Percentiles rank a stretch among this genome's conserved stretches.
These are phyloP conservation scores for Panthera tigris DNA, from an alignment of 2,113 vertebrate genomes.

Conservation along the genomic window DNA sequence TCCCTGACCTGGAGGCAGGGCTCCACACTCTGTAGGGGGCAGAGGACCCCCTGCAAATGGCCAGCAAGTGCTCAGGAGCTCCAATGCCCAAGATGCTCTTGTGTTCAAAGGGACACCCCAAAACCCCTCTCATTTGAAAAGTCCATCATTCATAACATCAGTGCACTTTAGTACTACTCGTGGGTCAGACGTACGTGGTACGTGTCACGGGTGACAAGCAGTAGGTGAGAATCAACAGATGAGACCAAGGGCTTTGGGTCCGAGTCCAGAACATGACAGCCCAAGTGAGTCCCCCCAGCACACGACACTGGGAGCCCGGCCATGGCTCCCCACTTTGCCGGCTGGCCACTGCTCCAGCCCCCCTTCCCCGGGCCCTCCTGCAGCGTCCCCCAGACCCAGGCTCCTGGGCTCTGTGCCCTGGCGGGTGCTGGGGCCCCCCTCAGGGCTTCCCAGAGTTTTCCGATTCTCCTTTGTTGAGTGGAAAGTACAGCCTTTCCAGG, in stretches of 20 bases:
- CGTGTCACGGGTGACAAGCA: neutral
- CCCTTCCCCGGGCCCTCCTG: accelerated
- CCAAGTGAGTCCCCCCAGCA: neutral
- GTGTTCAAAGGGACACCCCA: neutral
- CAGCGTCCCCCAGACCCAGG: no score
- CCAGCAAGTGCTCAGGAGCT: accelerated
- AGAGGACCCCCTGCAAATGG: neutral
- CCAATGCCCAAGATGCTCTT: neutral
- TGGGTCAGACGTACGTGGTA: neutral
- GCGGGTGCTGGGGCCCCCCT: neutral
- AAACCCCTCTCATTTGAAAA: neutral
- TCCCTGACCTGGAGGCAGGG: neutral
- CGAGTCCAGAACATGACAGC: neutral
- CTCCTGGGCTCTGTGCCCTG: neutral
- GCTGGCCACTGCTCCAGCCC: neutral
- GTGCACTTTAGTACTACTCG: neutral
- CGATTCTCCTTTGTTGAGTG: neutral
- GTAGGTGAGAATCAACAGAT: neutral
- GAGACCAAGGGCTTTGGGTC: neutral
- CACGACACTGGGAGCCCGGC: neutral
- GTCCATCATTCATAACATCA: neutral
- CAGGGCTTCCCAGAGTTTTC: neutral
- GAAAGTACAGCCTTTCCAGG: neutral
- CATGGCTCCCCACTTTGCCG: neutral
- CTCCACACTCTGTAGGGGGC: neutral